Base-by-base conservation (phyloP, 2,113 vertebrate species). In the Columba livia region DNA sequence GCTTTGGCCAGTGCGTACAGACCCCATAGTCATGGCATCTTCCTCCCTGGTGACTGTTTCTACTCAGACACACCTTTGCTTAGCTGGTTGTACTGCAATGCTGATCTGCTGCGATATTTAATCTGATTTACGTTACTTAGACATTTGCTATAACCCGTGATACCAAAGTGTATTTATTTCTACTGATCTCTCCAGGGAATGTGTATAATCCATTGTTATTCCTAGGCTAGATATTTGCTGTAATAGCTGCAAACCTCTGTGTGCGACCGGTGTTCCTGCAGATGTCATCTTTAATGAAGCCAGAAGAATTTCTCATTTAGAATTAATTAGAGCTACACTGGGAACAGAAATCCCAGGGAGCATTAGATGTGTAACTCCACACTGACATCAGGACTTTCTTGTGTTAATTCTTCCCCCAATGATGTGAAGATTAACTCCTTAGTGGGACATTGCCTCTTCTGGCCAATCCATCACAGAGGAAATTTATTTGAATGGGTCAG, bases 271-370 rank as follows among this genome's bases (percentile, higher is more conserved):
- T 56, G 85, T 19, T 96, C 88, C 89, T 3, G 12, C 77, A 91
- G 94, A 93, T 90, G 94, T 36, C 91, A 60, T 90, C 82, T 54
- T 56, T 90, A 94, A 94, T 67, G 94, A 93, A 75, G 74, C 70
- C 89, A 82, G 79, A 66, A 54, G 72, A 91, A 57, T 73, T 95
- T 36, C 82, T 91, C 77, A 71, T 95, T 93, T 81, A 77, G 64
- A 96, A 96, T 96, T 94, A 97, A 96, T 96, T 97, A 95, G 31
- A 79, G 48, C 32, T 79, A 67, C 80, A 78, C 86, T 88, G 90
- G 91, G 77, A 94, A 64, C 87, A 92, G 89, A 67, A 86, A 65
- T 95, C 83, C 88, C 75, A 34, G 87, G 92, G 89, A 74, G 74
- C 34, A 15, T 62, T 81, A 90, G 89, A 93, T 88, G 51, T 77